Conservation (phyloP, 2,797 vertebrate genomes). For the Melanotaenia nigrans region DNA sequence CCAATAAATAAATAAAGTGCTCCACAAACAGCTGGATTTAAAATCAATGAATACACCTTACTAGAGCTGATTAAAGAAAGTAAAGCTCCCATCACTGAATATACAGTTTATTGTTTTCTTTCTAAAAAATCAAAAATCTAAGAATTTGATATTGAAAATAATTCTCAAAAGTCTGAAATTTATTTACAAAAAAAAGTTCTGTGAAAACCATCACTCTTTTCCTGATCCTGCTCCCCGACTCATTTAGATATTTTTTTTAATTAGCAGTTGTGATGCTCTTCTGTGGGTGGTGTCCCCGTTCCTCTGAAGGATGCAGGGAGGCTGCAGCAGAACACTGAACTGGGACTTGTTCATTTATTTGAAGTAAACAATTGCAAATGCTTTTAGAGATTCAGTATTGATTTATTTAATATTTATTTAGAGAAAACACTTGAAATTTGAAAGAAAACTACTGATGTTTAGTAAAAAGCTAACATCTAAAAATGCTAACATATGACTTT, state of each 20-base stretch:
- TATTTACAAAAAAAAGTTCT: slow-evolving; percentile 67
- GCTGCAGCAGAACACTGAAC: slow-evolving; percentile 4
- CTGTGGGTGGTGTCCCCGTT: background rate
- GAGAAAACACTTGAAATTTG: background rate
- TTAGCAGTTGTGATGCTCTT: background rate
- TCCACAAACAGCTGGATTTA: slow-evolving; percentile 74
- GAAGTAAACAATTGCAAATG: too few relatives aligned
- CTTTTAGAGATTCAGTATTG: background rate
- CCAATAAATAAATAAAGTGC: slow-evolving; percentile 87
- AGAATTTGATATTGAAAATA: slow-evolving; percentile 56
- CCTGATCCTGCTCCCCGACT: background rate
- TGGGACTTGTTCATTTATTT: background rate
- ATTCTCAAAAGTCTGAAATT: slow-evolving; percentile 36
- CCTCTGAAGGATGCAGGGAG: slow-evolving; percentile 28
- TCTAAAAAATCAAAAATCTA: slow-evolving; percentile 63
- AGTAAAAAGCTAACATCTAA: background rate
- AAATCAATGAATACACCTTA: slow-evolving; percentile 54
- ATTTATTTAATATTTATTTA: background rate
- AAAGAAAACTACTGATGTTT: background rate
- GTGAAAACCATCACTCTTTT: slow-evolving; percentile 1
- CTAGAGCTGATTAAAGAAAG: slow-evolving; percentile 61
- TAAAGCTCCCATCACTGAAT: slow-evolving; percentile 58
- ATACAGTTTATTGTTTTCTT: slow-evolving; percentile 62
- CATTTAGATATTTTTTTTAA: background rate
- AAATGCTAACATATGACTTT: background rate